These are phyloP conservation scores for Cirrhinus molitorella DNA, from an alignment of 2,797 vertebrate genomes.

Conservation along the genomic window DNA sequence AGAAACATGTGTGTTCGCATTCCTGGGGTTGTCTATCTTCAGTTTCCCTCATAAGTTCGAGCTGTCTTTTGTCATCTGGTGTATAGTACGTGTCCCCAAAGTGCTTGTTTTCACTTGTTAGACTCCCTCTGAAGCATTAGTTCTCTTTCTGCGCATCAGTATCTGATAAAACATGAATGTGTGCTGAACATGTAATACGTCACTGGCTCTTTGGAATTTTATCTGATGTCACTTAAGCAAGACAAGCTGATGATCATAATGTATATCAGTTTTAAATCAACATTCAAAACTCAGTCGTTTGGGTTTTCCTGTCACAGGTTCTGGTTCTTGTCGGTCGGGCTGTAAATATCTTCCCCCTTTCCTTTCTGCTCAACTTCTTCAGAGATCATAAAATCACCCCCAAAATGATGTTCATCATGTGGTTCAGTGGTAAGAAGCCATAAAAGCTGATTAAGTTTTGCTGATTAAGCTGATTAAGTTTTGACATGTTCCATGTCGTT, in stretches of 20 bases:
- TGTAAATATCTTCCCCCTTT: conserved; percentile 96
- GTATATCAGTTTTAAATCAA: background rate
- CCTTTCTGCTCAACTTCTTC: conserved; percentile 97
- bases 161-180: background rate
- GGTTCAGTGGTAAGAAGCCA: conserved; percentile 93
- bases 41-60: conserved; percentile 99
- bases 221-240: background rate
- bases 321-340: conserved; percentile 94
- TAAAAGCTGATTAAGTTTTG: no score
- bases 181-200: background rate
- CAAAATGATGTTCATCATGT: conserved; percentile 99
- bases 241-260: no score
- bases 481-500: no score
- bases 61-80: conserved; percentile 99
- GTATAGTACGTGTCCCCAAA: conserved; percentile 88
- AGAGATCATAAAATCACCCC: conserved; percentile 98
- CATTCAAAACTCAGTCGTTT: background rate
- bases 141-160: background rate
- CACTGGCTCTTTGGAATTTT: background rate
- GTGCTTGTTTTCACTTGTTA: conserved; percentile 1
- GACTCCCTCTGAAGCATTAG: background rate
- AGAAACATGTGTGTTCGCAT: conserved; percentile 99
- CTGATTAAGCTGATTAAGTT: no score
- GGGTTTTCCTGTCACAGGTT: conserved; percentile 76
- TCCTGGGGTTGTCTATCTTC: conserved; percentile 98